phyloP scores from a whole-genome alignment of 1,140 invertebrate species.

The Linepithema humile region DNA sequence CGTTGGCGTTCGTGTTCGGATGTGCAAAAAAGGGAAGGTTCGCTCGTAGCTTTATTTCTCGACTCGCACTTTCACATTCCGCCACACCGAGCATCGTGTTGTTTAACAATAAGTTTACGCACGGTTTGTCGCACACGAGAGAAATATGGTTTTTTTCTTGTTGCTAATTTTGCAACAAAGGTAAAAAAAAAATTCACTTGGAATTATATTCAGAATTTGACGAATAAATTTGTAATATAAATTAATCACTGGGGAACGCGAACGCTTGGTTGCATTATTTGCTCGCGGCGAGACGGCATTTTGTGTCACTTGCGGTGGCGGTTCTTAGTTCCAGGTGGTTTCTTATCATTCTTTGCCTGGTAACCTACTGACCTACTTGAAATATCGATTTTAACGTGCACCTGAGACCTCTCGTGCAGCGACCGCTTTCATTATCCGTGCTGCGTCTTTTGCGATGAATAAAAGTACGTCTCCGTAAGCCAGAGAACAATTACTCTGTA shows the following conservation, averaged over 20 bases:
- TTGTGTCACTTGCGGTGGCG: constrained; percentile 20
- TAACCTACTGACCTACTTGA: constrained; percentile 80
- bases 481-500: neutral
- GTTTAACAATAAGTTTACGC: neutral
- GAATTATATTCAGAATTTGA: too few species aligned
- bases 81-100: neutral
- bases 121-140: neutral
- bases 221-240: too few species aligned
- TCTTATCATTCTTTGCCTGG: constrained; percentile 76
- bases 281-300: neutral
- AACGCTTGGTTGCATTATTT: too few species aligned
- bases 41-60: neutral
- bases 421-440: constrained; percentile 64
- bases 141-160: neutral
- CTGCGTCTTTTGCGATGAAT: neutral
- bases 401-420: constrained; percentile 65
- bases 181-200: neutral
- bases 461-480: neutral
- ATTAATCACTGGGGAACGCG: too few species aligned
- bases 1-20: constrained; percentile 1
- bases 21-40: neutral
- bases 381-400: constrained; percentile 78
- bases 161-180: neutral
- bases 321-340: constrained; percentile 50
- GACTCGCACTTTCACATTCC: neutral